Percentiles rank a stretch among this genome's conserved stretches.
Conservation (phyloP, 2,113 vertebrate genomes). For the Nibea coibor region DNA sequence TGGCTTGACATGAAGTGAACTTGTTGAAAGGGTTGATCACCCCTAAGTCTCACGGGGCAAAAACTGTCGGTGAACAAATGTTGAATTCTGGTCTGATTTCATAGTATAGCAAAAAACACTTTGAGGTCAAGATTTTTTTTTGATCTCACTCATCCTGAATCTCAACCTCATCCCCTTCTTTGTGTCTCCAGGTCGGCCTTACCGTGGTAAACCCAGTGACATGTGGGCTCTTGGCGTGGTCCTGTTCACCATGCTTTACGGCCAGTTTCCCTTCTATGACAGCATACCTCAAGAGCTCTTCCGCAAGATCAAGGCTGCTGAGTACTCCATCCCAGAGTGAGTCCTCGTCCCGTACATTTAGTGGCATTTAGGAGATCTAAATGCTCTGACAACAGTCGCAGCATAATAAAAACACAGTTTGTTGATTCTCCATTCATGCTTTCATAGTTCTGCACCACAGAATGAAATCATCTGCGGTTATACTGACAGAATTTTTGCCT, state of each 20-base stretch:
- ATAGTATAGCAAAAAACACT: not conserved
- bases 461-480: not conserved
- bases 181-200: constrained; percentile 89
- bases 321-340: constrained; percentile 99
- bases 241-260: constrained; percentile 99
- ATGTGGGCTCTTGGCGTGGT: constrained; percentile 99
- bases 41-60: constrained; percentile 28
- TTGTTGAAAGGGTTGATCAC: constrained; percentile 22
- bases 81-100: not conserved
- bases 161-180: not conserved
- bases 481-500: too few species aligned
- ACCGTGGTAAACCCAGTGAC: constrained; percentile 97
- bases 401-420: not conserved
- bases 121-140: not conserved
- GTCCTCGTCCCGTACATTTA: constrained; percentile 62
- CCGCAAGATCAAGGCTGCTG: constrained; percentile 99
- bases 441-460: not conserved
- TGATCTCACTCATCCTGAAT: not conserved
- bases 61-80: not conserved
- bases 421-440: not conserved
- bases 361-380: not conserved
- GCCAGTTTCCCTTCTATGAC: constrained; percentile 99
- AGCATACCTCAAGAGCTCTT: constrained; percentile 99
- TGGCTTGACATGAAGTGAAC: constrained; percentile 25
- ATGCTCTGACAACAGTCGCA: not conserved